Percentiles rank a stretch among this genome's conserved stretches.
These are phyloP conservation scores for Fulica atra DNA, from an alignment of 2,113 vertebrate species.

Conservation along the genomic window DNA sequence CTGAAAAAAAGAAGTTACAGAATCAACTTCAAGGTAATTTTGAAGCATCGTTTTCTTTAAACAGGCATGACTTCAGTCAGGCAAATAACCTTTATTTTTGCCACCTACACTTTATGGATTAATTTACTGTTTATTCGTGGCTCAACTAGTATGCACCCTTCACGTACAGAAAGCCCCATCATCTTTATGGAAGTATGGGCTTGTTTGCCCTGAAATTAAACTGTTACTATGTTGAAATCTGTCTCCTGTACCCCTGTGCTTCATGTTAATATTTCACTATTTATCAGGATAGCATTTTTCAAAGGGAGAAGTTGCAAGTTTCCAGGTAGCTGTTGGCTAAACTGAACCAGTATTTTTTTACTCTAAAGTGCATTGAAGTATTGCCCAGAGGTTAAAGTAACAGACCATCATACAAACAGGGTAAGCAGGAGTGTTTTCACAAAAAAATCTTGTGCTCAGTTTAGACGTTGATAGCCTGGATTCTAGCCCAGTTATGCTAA, in stretches of 20 bases:
- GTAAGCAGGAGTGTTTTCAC: not conserved
- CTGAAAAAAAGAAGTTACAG: constrained; percentile 97
- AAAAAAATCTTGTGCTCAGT: not conserved
- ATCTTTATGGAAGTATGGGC: not conserved
- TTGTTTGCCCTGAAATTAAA: not conserved
- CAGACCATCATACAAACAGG: not conserved
- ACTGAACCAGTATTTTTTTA: not conserved
- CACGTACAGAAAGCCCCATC: not conserved
- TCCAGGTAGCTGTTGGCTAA: not conserved
- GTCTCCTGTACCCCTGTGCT: not conserved
- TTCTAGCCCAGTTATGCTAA: not conserved
- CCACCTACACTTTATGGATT: not conserved
- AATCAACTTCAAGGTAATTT: constrained; percentile 93
- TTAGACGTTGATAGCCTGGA: not conserved
- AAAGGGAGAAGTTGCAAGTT: not conserved
- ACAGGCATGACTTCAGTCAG: not conserved
- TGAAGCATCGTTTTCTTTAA: constrained; percentile 27
- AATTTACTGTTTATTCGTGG: not conserved
- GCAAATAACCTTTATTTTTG: not conserved
- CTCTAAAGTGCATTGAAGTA: not conserved
- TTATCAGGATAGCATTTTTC: not conserved
- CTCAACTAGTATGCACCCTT: not conserved
- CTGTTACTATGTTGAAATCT: not conserved
- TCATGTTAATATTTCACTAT: not conserved
- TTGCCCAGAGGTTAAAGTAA: not conserved